phyloP scores from a whole-genome alignment of 2,888 invertebrate species.

The Thymelicus lineola region DNA sequence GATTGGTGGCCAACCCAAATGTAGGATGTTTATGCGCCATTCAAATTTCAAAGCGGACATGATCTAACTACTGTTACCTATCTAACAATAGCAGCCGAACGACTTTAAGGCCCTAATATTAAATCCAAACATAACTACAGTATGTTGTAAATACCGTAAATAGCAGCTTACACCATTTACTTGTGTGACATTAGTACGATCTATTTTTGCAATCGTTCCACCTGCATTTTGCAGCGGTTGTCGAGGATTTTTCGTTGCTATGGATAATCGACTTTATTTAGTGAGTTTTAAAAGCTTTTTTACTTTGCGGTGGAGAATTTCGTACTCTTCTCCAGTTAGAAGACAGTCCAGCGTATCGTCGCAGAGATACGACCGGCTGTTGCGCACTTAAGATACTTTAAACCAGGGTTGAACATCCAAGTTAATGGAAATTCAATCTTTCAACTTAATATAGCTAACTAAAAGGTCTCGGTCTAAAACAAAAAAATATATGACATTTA shows the following conservation, averaged over 20 bases:
- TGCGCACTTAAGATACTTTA: slow-evolving; percentile 63
- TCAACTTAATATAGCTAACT: too few relatives aligned
- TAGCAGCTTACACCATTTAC: slow-evolving; percentile 3
- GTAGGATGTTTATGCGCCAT: too few relatives aligned
- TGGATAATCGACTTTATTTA: slow-evolving; percentile 53
- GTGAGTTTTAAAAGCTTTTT: slow-evolving; percentile 50
- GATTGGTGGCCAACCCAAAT: too few relatives aligned
- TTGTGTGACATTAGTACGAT: slow-evolving; percentile 16
- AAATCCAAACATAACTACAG: too few relatives aligned
- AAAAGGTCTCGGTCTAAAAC: too few relatives aligned
- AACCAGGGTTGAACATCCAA: slow-evolving; percentile 16
- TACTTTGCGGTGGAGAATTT: slow-evolving; percentile 51
- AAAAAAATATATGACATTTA: too few relatives aligned
- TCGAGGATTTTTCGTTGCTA: slow-evolving; percentile 29
- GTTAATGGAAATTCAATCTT: neutral
- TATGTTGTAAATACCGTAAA: neutral
- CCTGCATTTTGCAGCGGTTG: slow-evolving; percentile 46
- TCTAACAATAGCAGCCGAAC: too few relatives aligned
- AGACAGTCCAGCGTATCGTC: slow-evolving; percentile 61
- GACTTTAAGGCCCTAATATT: too few relatives aligned
- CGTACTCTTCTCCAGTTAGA: slow-evolving; percentile 43
- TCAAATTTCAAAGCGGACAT: too few relatives aligned
- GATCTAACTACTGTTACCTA: too few relatives aligned
- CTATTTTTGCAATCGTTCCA: slow-evolving; percentile 55
- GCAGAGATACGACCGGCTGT: slow-evolving; percentile 62